phyloP scores from a whole-genome alignment of 1,140 invertebrate species.

The Agrypnia vestita region DNA sequence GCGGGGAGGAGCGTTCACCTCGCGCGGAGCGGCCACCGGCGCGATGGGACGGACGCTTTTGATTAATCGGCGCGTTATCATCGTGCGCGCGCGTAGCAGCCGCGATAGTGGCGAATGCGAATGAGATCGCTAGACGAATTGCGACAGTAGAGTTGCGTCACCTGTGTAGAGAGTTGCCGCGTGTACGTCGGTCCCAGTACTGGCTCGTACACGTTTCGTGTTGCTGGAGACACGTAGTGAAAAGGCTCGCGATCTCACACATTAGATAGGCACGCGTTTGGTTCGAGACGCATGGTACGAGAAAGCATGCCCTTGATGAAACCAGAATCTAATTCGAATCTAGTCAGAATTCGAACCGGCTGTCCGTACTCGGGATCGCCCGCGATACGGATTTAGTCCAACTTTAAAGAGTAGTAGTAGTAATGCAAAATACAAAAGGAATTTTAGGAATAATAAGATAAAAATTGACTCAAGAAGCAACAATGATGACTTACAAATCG shows the following conservation, averaged over 20 bases:
- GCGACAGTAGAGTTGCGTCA: constrained; percentile 45
- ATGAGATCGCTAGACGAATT: constrained; percentile 48
- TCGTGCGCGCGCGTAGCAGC: background rate
- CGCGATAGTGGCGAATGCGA: constrained; percentile 18
- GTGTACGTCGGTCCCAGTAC: background rate
- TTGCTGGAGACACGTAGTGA: constrained; percentile 8
- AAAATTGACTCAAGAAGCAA: too few relatives aligned
- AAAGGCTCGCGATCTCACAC: constrained; percentile 24
- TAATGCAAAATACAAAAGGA: too few relatives aligned
- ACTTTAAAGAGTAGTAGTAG: too few relatives aligned
- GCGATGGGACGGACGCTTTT: background rate
- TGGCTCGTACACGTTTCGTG: constrained; percentile 2
- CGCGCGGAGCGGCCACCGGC: background rate
- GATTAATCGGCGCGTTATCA: constrained; percentile 7
- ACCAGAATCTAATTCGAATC: too few relatives aligned
- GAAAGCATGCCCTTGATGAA: too few relatives aligned
- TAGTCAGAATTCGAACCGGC: too few relatives aligned
- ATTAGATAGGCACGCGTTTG: too few relatives aligned
- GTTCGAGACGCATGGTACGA: too few relatives aligned
- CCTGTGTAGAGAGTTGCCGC: constrained; percentile 23
- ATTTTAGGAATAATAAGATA: too few relatives aligned
- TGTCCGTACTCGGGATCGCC: too few relatives aligned
- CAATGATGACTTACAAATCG: too few relatives aligned
- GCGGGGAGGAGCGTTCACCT: constrained; percentile 21
- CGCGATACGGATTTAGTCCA: too few relatives aligned